Evolutionary conservation across 2,797 vertebrate species (phyloP), one percentile per base, ranked within the genome.

Genomic region (Lepidocolaptes lacrymiger): DNA sequence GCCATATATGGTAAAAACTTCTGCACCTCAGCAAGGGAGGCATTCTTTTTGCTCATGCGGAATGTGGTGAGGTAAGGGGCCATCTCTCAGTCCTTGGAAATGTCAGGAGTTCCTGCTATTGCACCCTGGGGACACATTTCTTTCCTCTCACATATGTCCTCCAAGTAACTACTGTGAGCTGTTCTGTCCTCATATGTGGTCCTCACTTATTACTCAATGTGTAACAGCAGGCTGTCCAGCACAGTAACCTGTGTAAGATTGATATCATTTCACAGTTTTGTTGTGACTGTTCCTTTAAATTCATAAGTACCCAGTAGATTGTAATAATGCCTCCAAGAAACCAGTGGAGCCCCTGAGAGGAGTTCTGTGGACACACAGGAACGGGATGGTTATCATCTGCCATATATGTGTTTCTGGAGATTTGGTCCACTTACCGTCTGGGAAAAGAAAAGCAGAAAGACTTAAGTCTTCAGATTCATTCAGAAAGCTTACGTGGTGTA

Each of bases 1-100:
- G 99, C 99, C 93, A 98, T 99, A 97, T 99, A 99, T 52, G 99
- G 99, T 90, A 99, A 98, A 97, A 99, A 98, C 98, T 99, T 99
- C 98, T 99, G 99, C 96, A 98, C 97, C 17, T 99, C 99, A 4
- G 99, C 99, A 64, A 99, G 97, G 96, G 98, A 99, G 12, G 99
- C 99, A 7, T 99, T 99, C 98, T 99, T 98, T 94, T 97, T 99
- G 92, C 97, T 99, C 90, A 99, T 99, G 99, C 98, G 99, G 97
- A 99, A 99, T 48, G 97, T 99, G 89, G 95, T 99, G 92, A 99
- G 99, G 99, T 99, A 98, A 98, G 98, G 81, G 36, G 46, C 62
- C 7, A 2, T 56, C 14, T 71, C 58, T 37, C 32, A 32, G 39
- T 61, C 49, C 71, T 66, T 82, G 64, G 32, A 62, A 85, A 49